Conservation (phyloP, 2,797 vertebrate genomes). For the Sciurus vulgaris region DNA sequence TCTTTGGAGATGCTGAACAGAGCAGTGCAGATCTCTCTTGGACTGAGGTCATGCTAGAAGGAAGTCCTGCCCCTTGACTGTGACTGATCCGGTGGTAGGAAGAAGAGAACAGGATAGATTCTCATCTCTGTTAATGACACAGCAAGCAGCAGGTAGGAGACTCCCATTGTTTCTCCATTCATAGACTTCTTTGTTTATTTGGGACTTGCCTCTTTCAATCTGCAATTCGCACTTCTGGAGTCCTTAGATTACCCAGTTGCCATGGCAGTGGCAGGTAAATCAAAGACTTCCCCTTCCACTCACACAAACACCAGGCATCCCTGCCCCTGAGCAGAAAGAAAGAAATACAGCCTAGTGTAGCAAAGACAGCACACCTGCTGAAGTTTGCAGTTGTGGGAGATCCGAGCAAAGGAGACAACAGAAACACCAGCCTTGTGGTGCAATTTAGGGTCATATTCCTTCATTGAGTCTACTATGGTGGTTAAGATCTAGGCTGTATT, state of each 20-base stretch:
- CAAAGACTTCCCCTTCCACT: not conserved
- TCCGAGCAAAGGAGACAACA: conserved; percentile 4
- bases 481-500: conserved; percentile 5
- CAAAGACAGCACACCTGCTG: not conserved
- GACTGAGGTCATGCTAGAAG: not conserved
- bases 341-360: not conserved
- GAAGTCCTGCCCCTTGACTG: not conserved
- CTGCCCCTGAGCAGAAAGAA: not conserved
- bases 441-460: not conserved
- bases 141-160: not conserved
- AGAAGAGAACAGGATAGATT: not conserved
- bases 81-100: not conserved
- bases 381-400: not conserved
- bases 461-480: not conserved
- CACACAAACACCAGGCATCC: not conserved
- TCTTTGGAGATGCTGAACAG: not conserved
- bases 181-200: conserved; percentile 65
- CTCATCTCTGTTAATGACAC: not conserved
- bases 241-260: conserved; percentile 68
- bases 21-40: not conserved
- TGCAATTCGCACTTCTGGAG: conserved; percentile 43
- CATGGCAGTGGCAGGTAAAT: conserved; percentile 46
- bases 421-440: not conserved
- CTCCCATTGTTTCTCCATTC: conserved; percentile 29
- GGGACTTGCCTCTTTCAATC: not conserved